These are phyloP conservation scores for Rhagoletis zephyria DNA, from an alignment of 1,140 invertebrate genomes.

Conservation along the genomic window DNA sequence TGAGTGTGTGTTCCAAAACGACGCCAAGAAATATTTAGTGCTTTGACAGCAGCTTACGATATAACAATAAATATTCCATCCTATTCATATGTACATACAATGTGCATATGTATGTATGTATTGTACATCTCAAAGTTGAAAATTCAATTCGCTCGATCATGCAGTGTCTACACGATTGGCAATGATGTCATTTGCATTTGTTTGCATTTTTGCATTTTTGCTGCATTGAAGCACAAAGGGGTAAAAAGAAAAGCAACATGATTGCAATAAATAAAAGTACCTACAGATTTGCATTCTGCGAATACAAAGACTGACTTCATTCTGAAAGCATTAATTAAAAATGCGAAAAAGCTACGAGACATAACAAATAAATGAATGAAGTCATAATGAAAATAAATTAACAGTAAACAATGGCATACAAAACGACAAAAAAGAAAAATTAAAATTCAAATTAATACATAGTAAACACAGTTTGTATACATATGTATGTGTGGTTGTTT, in stretches of 20 bases:
- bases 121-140: not conserved
- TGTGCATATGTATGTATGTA: too few species aligned
- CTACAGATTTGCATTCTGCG: not conserved
- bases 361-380: conserved; percentile 40
- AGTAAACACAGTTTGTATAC: not conserved
- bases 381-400: conserved; percentile 51
- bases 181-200: conserved; percentile 30
- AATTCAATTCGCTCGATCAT: conserved; percentile 23
- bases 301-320: conserved; percentile 30
- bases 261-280: not conserved
- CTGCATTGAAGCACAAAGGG: not conserved
- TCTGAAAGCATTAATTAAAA: conserved; percentile 34
- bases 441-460: conserved; percentile 6
- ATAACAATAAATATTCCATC: not conserved
- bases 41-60: too few species aligned
- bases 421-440: not conserved
- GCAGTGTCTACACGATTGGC: not conserved
- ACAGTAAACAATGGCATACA: conserved; percentile 26
- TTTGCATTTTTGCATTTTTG: not conserved
- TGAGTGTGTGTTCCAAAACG: too few species aligned
- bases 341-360: conserved; percentile 13
- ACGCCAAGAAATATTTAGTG: too few species aligned
- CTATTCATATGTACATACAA: not conserved
- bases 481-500: not conserved
- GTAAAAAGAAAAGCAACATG: not conserved